These are phyloP conservation scores for Piprites chloris DNA, from an alignment of 2,113 vertebrate genomes.

Conservation along the genomic window DNA sequence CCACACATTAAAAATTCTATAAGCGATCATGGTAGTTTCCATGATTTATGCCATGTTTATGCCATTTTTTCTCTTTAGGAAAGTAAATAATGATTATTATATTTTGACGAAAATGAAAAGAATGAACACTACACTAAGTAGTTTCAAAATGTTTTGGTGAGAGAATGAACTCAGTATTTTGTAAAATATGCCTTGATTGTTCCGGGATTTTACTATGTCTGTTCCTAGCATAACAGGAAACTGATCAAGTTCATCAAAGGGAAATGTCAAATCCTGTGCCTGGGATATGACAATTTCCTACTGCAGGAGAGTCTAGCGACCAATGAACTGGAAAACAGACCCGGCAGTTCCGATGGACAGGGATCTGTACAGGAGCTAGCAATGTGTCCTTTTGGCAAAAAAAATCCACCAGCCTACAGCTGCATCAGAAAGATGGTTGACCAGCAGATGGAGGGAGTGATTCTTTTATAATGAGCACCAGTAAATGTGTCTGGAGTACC, in stretches of 20 bases:
- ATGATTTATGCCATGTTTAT: neutral
- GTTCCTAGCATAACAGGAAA: neutral
- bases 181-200: neutral
- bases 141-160: neutral
- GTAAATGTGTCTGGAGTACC: neutral
- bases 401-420: neutral
- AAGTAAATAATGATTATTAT: neutral
- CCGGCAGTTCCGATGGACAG: neutral
- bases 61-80: neutral
- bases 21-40: neutral
- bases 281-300: neutral
- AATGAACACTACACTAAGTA: neutral
- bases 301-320: neutral
- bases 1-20: neutral
- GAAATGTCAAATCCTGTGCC: neutral
- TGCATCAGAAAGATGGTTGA: neutral
- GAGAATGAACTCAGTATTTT: neutral
- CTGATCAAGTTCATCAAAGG: neutral
- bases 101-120: neutral
- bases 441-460: neutral
- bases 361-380: fast-evolving
- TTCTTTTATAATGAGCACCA: neutral
- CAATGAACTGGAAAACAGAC: neutral
- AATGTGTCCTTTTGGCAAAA: neutral
- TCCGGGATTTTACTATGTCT: neutral